These are phyloP conservation scores for Peucedramus taeniatus DNA, from an alignment of 2,113 vertebrate species.

Conservation along the genomic window DNA sequence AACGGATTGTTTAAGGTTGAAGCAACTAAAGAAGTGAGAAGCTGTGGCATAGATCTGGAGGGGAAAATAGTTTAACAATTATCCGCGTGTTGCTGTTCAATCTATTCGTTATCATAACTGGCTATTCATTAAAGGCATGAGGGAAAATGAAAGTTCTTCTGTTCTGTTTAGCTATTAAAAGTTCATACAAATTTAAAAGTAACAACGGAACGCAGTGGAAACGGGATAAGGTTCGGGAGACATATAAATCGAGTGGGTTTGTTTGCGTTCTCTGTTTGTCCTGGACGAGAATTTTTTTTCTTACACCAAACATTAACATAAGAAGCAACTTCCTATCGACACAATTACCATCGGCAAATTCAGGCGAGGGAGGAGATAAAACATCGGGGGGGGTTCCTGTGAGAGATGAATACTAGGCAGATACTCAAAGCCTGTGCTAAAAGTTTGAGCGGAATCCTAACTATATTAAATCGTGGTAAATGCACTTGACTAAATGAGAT, in stretches of 20 bases:
- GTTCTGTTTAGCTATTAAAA: not conserved
- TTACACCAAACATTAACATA: not conserved
- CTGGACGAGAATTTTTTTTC: fast-evolving
- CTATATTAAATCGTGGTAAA: not conserved
- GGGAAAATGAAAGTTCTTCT: not conserved
- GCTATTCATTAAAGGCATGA: not conserved
- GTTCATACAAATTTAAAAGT: not conserved
- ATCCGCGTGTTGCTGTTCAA: not conserved
- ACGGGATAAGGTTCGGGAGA: not conserved
- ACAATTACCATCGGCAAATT: not conserved
- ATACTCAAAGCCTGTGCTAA: not conserved
- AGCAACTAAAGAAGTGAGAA: not conserved
- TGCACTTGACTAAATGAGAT: not conserved
- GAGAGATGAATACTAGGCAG: not conserved
- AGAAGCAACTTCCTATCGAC: not conserved
- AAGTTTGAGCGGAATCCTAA: not conserved
- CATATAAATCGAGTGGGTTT: not conserved
- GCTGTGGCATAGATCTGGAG: not conserved
- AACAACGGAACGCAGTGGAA: not conserved
- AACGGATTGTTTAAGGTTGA: not conserved
- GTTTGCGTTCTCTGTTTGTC: not conserved
- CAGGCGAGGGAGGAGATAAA: not conserved
- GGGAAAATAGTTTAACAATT: not conserved
- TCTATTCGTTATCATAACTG: not conserved
- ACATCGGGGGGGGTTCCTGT: not conserved